phyloP scores from a whole-genome alignment of 1,140 invertebrate genomes.

The Glossosoma conforme region DNA sequence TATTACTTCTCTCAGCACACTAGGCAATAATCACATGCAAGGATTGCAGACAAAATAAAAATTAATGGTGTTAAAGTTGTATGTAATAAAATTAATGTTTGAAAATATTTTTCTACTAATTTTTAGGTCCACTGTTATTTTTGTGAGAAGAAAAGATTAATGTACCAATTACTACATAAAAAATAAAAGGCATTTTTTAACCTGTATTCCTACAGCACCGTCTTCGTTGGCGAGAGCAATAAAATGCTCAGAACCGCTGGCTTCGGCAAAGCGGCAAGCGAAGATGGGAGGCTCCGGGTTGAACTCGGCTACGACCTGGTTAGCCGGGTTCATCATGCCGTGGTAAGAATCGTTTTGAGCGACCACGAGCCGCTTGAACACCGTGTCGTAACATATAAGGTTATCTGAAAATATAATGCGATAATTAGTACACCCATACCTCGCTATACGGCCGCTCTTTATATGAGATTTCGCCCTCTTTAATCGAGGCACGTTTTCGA shows the following conservation, averaged over 20 bases:
- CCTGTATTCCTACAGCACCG: conserved; percentile 65
- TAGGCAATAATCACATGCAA: no score
- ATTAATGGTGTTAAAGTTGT: no score
- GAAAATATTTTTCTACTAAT: no score
- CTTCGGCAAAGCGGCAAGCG: conserved; percentile 59
- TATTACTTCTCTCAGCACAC: no score
- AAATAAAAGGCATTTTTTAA: no score
- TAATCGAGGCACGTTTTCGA: background rate
- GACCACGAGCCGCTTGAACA: conserved; percentile 46
- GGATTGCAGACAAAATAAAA: no score
- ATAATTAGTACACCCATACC: background rate
- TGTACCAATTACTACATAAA: no score
- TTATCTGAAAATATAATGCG: conserved; percentile 36
- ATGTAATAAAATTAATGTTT: no score
- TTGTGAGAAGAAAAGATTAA: no score
- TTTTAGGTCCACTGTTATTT: no score
- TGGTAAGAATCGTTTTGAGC: conserved; percentile 50
- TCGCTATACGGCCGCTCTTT: background rate
- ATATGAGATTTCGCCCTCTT: background rate
- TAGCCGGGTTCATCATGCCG: conserved; percentile 41
- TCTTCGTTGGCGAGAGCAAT: conserved; percentile 81
- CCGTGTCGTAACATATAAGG: conserved; percentile 46
- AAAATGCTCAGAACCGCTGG: conserved; percentile 59
- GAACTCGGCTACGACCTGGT: no score
- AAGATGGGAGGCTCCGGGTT: conserved; percentile 59